Base-by-base conservation (phyloP, 2,113 vertebrate species). In the Muntiacus reevesi region DNA sequence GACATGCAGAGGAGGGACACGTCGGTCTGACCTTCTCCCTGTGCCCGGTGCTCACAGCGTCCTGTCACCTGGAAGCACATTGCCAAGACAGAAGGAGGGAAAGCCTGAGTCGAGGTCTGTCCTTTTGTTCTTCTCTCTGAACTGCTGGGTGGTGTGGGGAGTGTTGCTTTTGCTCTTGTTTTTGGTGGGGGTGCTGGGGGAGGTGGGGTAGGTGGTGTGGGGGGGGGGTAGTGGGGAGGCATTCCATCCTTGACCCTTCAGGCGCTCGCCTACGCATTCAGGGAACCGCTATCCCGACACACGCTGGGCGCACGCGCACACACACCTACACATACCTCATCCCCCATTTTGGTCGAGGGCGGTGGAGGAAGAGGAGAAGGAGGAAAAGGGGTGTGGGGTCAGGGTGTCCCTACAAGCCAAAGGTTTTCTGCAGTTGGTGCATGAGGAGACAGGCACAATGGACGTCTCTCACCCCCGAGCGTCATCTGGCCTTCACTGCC, bases 141-240 rank as follows among this genome's bases (percentile, higher is more conserved):
- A 11, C 40, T 43, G 5, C 36, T 74, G 5, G 21, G 36, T 62
- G 13, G 28, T 62, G 14, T 62, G 60, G 60, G 60, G 60, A 7
- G 14, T 33, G 28, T 15, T 15, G 28, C 60, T 33, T 30, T 62
- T 62, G 60, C 60, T 62, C 60, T 62, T 33, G 60, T 33, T 62
- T 62, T 33, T 62, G 14, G 28, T 62, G 14, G 28, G 6, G 15
- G 52, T 52, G 47, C 47, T 12, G 47, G 6, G 28, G 8, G 5
- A 4, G 13, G 28, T 3, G 60, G 6, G 60, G 8, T 36, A 36
- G 13, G 60, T 0, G 60, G 60, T 0, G 60, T 11, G 60, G 60
- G 0, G 60, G 5, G 59, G 60, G 60, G 0, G 60, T 5, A 60
- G 11, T 60, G 67, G 19, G n/a, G n/a, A 23, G 19, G 11, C 1